Conservation (phyloP, 2,113 vertebrate species). For the Hylia prasina region DNA sequence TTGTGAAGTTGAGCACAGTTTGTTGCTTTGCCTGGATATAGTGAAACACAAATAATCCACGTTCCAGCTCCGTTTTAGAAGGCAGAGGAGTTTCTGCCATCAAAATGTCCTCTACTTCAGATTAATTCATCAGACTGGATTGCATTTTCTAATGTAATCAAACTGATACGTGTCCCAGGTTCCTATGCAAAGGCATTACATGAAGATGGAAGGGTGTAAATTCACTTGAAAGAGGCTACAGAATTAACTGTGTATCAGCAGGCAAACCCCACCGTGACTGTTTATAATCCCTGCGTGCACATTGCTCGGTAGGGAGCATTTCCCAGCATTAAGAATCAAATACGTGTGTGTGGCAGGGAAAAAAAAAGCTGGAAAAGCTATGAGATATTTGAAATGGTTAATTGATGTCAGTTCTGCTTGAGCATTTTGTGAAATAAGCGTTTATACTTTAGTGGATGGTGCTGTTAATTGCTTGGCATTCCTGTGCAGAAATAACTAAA, state of each 20-base stretch:
- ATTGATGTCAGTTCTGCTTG: background rate
- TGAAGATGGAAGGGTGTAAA: background rate
- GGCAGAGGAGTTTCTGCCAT: background rate
- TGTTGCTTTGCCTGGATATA: background rate
- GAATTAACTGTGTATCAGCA: background rate
- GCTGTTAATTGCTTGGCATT: background rate
- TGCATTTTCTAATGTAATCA: background rate
- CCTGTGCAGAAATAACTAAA: background rate
- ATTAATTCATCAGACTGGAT: background rate
- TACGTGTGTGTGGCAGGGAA: no score
- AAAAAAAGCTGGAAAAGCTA: background rate
- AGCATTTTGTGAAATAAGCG: background rate
- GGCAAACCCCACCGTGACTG: background rate
- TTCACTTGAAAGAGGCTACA: background rate
- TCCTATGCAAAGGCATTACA: background rate
- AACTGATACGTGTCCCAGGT: background rate
- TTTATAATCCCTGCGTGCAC: background rate
- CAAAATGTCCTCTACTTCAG: background rate
- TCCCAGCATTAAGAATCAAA: background rate
- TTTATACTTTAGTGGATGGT: background rate
- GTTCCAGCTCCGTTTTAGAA: background rate
- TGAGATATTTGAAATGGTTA: background rate
- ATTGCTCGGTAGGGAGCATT: rapidly evolving
- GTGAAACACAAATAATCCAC: background rate
- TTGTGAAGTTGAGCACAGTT: background rate